A percentile compares a stretch with the other conserved stretches of the same genome.
phyloP scores from a whole-genome alignment of 2,797 vertebrate genomes.

The Numenius phaeopus region DNA sequence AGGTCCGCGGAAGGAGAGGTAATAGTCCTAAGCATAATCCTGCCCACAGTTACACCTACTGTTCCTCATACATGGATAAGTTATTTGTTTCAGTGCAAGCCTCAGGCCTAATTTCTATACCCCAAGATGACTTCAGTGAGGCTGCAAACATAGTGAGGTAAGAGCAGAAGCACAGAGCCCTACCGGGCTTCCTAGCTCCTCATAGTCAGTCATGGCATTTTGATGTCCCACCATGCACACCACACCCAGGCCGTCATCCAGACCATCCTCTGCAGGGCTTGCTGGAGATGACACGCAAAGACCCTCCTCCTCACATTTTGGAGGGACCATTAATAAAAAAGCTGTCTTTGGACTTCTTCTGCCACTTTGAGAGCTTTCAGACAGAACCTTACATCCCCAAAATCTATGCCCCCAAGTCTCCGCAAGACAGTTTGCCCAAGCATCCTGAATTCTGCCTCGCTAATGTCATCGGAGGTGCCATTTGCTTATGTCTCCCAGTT shows the following conservation, averaged over 20 bases:
- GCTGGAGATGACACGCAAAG: not conserved
- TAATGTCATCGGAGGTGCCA: not conserved
- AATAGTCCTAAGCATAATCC: not conserved
- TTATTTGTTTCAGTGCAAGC: not conserved
- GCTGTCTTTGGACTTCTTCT: not conserved
- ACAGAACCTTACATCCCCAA: not conserved
- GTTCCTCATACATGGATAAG: not conserved
- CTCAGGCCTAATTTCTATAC: not conserved
- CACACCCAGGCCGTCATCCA: not conserved
- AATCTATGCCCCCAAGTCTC: fast-evolving
- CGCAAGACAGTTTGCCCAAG: not conserved
- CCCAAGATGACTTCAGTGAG: not conserved
- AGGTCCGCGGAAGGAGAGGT: not conserved
- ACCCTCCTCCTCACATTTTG: not conserved
- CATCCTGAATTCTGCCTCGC: not conserved
- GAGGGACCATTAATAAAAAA: not conserved
- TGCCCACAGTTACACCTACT: not conserved
- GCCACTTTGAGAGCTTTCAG: not conserved
- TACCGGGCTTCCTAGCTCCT: not conserved
- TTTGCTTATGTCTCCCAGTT: not conserved
- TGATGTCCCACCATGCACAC: not conserved
- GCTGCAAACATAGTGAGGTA: not conserved
- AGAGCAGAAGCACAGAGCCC: not conserved
- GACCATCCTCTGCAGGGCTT: not conserved
- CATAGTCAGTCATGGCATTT: fast-evolving